phyloP scores from a whole-genome alignment of 1,140 invertebrate species.

The Bombyx mori region ASM3026992v2 NC_085127.1:4526001-4526500 shows the following conservation, averaged over 20 bases:
- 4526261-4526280: slow-evolving; percentile 26
- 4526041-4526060: background rate
- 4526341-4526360: too few relatives aligned
- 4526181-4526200: slow-evolving; percentile 43
- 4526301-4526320: too few relatives aligned
- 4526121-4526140: slow-evolving; percentile 36
- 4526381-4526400: too few relatives aligned
- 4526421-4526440: too few relatives aligned
- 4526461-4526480: too few relatives aligned
- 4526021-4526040: background rate
- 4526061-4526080: background rate
- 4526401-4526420: too few relatives aligned
- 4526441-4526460: too few relatives aligned
- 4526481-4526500: too few relatives aligned
- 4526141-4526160: slow-evolving; percentile 33
- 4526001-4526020: background rate
- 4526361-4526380: too few relatives aligned
- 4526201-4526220: slow-evolving; percentile 27
- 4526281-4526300: background rate
- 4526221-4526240: slow-evolving; percentile 45
- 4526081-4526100: slow-evolving; percentile 51
- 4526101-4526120: slow-evolving; percentile 49
- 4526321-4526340: too few relatives aligned
- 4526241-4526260: slow-evolving; percentile 27
- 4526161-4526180: slow-evolving; percentile 42